A percentile compares a stretch with the other conserved stretches of the same genome.
Evolutionary conservation across 2,797 vertebrate species (phyloP).

Genomic region (Synaphobranchus kaupii): DNA sequence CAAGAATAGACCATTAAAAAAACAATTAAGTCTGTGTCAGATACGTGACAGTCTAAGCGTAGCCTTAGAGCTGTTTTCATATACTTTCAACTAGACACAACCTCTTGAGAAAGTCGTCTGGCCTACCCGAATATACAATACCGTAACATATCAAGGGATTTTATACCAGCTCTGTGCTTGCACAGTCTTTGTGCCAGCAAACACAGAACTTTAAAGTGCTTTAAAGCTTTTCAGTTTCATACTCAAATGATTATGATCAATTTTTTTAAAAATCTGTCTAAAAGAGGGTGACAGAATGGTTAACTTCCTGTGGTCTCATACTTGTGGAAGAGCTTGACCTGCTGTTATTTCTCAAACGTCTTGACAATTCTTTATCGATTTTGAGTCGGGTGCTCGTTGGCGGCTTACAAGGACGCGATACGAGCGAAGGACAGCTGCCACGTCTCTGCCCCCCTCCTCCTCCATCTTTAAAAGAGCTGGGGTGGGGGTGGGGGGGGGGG

Average conservation of each 20-base stretch:
- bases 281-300: neutral
- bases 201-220: neutral
- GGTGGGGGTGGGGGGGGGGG: too few relatives aligned
- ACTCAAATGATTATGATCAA: neutral
- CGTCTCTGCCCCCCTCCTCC: neutral
- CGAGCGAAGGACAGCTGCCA: too few relatives aligned
- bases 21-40: too few relatives aligned
- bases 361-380: neutral
- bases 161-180: slow-evolving; percentile 31
- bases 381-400: neutral
- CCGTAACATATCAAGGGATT: slow-evolving; percentile 35
- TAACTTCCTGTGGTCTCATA: neutral
- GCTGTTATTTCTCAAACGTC: neutral
- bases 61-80: neutral
- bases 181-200: slow-evolving; percentile 40
- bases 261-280: neutral
- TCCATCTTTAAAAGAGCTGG: neutral
- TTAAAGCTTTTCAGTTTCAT: neutral
- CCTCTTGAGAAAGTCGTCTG: neutral
- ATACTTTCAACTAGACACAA: neutral
- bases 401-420: neutral
- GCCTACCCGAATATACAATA: slow-evolving; percentile 26
- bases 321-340: neutral
- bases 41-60: neutral
- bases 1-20: too few relatives aligned